Evolutionary conservation across 2,113 vertebrate species (phyloP), one percentile per base, ranked within the genome.

Genomic region (Nycticorax nycticorax): DNA sequence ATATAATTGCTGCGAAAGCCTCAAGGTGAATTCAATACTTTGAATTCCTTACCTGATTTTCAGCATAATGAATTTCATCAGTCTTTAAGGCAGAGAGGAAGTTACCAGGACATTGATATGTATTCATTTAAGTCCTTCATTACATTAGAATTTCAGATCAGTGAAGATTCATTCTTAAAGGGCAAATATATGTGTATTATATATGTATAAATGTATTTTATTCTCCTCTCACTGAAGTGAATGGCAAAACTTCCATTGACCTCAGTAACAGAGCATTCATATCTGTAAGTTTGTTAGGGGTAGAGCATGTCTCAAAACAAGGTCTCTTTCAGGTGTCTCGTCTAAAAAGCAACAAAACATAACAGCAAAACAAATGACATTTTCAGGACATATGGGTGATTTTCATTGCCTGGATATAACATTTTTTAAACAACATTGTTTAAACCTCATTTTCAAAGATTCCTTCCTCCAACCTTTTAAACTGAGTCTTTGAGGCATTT

Each of bases 11-110:
- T 79, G 27, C 75, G 83, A 69, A 94, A 94, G 9, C 67, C 37
- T 94, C 53, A 94, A 96, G 81, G 72, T 90, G 56, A 96, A 74
- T 63, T 71, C n/a, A 1, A 53, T 93, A 71, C 57, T 92, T 81
- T 57, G n/a, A 96, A 79, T 76, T 85, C 82, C 37, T 84, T n/a
- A 77, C 39, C 17, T 89, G 28, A 48, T 84, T 90, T 93, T 88
- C 27, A 78, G 50, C 48, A 73, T 95, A 92, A 95, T 81, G 35
- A 95, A 72, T 94, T 92, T 89, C 19, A 47, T 88, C 59, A 92
- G 77, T 88, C 37, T 91, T 91, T 71, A 64, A 79, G 35, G 57
- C 18, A 80, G 48, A 77, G 32, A 85, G 19, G 26, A 86, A 91
- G 17, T 60, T 94, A 77, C 43, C 9, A 77, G 17, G 52, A 63